Evolutionary conservation across 2,113 vertebrate species (phyloP).

Genomic region (Oceanodroma tethys): DNA sequence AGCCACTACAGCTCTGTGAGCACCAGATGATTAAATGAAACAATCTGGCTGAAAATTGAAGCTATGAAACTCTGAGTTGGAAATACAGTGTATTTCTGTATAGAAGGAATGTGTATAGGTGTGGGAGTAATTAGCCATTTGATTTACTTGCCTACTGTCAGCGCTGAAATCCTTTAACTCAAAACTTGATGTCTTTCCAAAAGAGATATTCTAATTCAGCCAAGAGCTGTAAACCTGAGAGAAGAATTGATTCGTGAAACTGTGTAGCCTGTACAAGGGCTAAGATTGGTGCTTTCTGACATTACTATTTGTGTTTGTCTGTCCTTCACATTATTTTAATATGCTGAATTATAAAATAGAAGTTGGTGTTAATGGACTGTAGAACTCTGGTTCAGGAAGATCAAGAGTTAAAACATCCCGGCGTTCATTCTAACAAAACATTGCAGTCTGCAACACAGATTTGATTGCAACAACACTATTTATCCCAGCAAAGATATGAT

Average conservation of each 20-base stretch:
- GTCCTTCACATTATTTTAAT: not conserved
- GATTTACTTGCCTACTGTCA: not conserved
- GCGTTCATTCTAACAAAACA: conserved; percentile 45
- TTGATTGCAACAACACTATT: conserved; percentile 61
- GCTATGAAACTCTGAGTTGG: not conserved
- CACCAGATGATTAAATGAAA: not conserved
- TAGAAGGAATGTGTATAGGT: not conserved
- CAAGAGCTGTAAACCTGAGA: not conserved
- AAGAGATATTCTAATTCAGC: not conserved
- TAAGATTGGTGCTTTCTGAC: not conserved
- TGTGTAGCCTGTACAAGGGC: not conserved
- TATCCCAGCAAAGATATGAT: conserved; percentile 65
- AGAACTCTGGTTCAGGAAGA: not conserved
- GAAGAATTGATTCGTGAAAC: not conserved
- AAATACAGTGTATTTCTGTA: not conserved
- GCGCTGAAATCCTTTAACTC: not conserved
- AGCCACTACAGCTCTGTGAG: not conserved
- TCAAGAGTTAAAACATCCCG: conserved; percentile 35
- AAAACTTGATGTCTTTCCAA: conserved; percentile 7
- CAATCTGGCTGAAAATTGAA: not conserved
- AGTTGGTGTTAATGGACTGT: not conserved
- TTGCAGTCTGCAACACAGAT: conserved; percentile 15
- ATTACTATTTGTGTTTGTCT: not conserved
- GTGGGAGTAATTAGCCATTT: not conserved
- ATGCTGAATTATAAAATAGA: not conserved